Evolutionary conservation across 2,113 vertebrate genomes (phyloP), one percentile per base, ranked within the genome.

Genomic region (Sebastes fasciatus): DNA sequence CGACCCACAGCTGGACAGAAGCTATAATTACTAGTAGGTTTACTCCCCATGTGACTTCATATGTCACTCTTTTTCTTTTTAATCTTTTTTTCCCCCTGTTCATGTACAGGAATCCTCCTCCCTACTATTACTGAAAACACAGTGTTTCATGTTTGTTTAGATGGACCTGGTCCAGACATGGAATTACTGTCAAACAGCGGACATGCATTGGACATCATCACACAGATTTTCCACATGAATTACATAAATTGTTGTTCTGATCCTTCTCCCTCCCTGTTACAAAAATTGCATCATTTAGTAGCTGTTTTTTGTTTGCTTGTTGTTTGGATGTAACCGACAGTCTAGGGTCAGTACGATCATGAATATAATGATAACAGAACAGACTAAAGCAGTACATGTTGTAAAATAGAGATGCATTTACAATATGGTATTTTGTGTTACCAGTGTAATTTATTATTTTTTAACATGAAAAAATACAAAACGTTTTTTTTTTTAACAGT

Each of bases 181-280:
- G 88, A 90, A 85, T 81, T 76, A 64, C 34, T 23, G 63, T 82
- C 74, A 75, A 77, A 89, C 48, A 61, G 23, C 69, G 67, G 64
- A 74, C 79, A 79, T 70, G 77, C 48, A 14, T 77, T 79, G 55
- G 82, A 84, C 74, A 64, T 16, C 57, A 63, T 72, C 46, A 45
- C 26, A 16, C 45, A 6, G 11, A 84, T 46, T 88, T 90, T 83
- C 85, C 81, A 79, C 79, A 82, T 70, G 43, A 54, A 49, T 88
- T 92, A 81, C 72, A 64, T 83, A 88, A 87, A 26, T 71, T 86
- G 79, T 80, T 83, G 71, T 89, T 85, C 52, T 54, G 63, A 81
- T 67, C 19, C 55, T 51, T 80, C 63, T 80, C 74, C 46, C n/a
- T 73, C 76, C 55, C 74, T 46, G n/a, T 70, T 42, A 23, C 48